A percentile compares a stretch with the other conserved stretches of the same genome.
phyloP scores from a whole-genome alignment of 1,140 invertebrate species.

The Drepana arcuata region DNA sequence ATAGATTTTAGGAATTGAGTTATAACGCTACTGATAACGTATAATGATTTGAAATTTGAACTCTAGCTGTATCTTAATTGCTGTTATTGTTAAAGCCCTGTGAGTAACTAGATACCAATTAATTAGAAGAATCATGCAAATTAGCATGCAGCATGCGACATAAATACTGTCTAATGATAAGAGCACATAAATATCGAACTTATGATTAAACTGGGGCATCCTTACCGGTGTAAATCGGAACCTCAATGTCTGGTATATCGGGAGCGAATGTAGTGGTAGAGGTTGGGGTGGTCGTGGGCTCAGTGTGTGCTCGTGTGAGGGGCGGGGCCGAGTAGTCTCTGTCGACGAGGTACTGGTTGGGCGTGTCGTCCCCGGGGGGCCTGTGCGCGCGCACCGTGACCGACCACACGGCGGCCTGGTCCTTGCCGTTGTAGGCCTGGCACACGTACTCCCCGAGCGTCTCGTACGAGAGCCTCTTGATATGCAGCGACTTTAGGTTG shows the following conservation, averaged over 20 bases:
- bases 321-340: constrained; percentile 20
- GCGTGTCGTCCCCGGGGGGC: constrained; percentile 66
- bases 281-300: constrained; percentile 14
- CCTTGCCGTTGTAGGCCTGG: constrained; percentile 88
- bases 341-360: constrained; percentile 44
- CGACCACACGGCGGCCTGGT: constrained; percentile 82
- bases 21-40: too few species aligned
- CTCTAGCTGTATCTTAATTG: too few species aligned
- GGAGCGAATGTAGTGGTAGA: constrained; percentile 19
- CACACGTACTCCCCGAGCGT: constrained; percentile 89
- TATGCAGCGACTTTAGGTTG: constrained; percentile 84
- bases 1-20: too few species aligned
- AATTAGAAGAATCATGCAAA: neutral
- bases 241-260: constrained; percentile 27
- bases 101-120: too few species aligned
- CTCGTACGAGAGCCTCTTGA: constrained; percentile 78
- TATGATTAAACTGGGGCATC: too few species aligned
- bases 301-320: too few species aligned
- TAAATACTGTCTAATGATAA: too few species aligned
- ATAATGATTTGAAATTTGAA: too few species aligned
- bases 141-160: too few species aligned
- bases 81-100: too few species aligned
- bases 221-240: constrained; percentile 48
- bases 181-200: too few species aligned
- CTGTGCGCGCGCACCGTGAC: constrained; percentile 80